Evolutionary conservation across 2,888 invertebrate species (phyloP).

Genomic region (Venustoraphidia nigricollis): DNA sequence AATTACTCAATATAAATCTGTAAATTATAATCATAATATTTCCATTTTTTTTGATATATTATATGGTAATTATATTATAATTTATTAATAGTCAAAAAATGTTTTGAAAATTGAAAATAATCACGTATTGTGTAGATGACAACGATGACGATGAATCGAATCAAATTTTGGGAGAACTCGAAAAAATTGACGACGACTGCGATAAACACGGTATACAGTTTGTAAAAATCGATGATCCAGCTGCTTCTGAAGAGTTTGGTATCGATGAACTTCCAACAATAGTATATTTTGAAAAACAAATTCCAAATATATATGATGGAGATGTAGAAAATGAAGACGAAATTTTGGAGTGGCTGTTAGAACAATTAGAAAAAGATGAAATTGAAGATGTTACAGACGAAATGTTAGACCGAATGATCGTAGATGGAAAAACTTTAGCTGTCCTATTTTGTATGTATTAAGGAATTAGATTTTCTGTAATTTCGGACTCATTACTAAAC

Average conservation of each 20-base stretch:
- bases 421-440: constrained; percentile 76
- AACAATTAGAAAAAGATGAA: constrained; percentile 80
- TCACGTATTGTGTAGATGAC: constrained; percentile 49
- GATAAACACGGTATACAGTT: constrained; percentile 86
- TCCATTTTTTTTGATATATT: not conserved
- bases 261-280: constrained; percentile 69
- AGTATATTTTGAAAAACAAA: constrained; percentile 86
- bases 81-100: no score
- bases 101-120: not conserved
- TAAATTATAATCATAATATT: not conserved
- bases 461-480: not conserved
- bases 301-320: constrained; percentile 84
- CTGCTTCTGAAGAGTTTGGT: constrained; percentile 74
- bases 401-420: constrained; percentile 79
- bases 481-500: not conserved
- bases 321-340: constrained; percentile 80
- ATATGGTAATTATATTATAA: not conserved
- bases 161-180: constrained; percentile 70
- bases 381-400: constrained; percentile 91
- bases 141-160: constrained; percentile 79
- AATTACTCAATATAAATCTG: no score
- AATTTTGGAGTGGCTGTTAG: constrained; percentile 74
- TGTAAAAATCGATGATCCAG: constrained; percentile 78
- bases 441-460: constrained; percentile 72
- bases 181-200: constrained; percentile 88